These are phyloP conservation scores for Crenuchus spilurus DNA, from an alignment of 2,797 vertebrate genomes.

Conservation along the genomic window DNA sequence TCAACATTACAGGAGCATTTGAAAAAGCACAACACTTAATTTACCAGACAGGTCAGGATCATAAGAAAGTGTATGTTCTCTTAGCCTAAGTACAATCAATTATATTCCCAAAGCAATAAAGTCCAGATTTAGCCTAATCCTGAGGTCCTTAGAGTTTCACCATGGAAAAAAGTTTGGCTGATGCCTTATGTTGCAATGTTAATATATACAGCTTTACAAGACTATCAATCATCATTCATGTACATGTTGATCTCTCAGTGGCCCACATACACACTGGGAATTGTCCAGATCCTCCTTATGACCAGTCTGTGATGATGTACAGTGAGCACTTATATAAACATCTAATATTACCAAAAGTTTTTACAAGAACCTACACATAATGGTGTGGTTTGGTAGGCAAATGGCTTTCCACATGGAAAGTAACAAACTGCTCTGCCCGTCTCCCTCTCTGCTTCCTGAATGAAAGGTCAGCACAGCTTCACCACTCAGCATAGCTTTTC, in stretches of 20 bases:
- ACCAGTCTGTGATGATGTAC: neutral
- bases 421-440: too few species aligned
- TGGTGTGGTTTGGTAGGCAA: too few species aligned
- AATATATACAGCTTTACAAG: neutral
- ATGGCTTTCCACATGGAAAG: too few species aligned
- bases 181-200: neutral
- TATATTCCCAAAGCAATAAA: constrained; percentile 6
- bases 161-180: neutral
- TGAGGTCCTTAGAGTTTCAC: neutral
- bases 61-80: neutral
- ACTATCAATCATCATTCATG: neutral
- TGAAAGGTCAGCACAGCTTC: too few species aligned
- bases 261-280: too few species aligned
- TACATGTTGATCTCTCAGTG: too few species aligned
- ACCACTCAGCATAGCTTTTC: too few species aligned
- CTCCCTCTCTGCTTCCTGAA: too few species aligned
- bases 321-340: neutral
- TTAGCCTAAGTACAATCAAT: neutral
- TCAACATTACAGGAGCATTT: neutral
- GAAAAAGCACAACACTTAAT: neutral
- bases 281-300: too few species aligned
- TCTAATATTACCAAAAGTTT: neutral
- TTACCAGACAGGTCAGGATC: neutral
- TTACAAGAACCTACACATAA: neutral
- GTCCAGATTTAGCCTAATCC: neutral